A percentile compares a stretch with the other conserved stretches of the same genome.
phyloP scores from a whole-genome alignment of 1,140 invertebrate species.

The Lysiphlebus fabarum region DNA sequence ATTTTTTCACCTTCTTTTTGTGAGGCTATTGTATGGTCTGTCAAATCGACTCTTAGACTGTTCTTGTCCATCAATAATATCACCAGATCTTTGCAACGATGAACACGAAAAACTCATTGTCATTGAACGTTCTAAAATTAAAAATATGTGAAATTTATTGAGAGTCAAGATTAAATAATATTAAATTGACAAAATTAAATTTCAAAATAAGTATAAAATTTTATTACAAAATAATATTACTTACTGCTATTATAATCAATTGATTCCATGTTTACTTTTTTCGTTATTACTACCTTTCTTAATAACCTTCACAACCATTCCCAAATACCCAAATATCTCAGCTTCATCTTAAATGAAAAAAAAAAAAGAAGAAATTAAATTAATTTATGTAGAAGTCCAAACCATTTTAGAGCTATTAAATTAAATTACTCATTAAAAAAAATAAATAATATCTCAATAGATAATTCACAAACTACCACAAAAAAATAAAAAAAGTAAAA shows the following conservation, averaged over 20 bases:
- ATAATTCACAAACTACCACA: background rate
- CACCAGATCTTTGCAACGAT: constrained; percentile 57
- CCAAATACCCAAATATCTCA: background rate
- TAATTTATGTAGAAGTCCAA: background rate
- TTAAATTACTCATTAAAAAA: background rate
- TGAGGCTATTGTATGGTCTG: constrained; percentile 67
- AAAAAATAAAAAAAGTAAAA: background rate
- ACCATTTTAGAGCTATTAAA: background rate
- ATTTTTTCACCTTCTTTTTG: constrained; percentile 58
- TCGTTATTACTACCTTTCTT: background rate
- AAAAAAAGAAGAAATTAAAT: background rate
- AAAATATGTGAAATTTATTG: constrained; percentile 23
- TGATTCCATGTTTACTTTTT: constrained; percentile 20
- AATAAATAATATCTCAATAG: background rate
- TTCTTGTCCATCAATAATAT: constrained; percentile 55
- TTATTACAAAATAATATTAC: constrained; percentile 1
- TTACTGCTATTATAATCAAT: constrained; percentile 28
- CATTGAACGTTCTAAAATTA: constrained; percentile 50
- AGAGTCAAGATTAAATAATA: too few relatives aligned
- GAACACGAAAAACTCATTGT: constrained; percentile 59
- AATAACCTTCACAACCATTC: constrained; percentile 17
- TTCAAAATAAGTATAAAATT: background rate
- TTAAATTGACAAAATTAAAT: background rate
- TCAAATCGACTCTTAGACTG: constrained; percentile 53
- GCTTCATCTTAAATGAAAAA: constrained; percentile 11